phyloP scores from a whole-genome alignment of 2,113 vertebrate genomes.

The Mesembrinibis cayennensis region DNA sequence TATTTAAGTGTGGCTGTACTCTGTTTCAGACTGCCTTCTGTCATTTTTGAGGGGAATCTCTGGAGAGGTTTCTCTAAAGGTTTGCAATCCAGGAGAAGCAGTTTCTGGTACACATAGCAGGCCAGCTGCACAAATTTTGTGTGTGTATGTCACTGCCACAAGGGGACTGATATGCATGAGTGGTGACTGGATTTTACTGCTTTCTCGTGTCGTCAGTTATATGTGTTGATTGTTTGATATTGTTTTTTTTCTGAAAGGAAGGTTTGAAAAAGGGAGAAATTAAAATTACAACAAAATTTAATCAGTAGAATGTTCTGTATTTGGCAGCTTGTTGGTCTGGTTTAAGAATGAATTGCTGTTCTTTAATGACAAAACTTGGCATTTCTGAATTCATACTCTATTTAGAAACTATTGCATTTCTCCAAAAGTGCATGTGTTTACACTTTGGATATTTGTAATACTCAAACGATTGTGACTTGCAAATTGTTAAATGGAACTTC shows the following conservation, averaged over 20 bases:
- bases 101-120: not conserved
- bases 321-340: not conserved
- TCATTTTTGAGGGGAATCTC: not conserved
- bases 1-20: not conserved
- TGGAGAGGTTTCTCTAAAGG: not conserved
- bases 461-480: not conserved
- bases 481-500: not conserved
- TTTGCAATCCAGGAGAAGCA: not conserved
- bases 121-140: not conserved
- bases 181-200: not conserved
- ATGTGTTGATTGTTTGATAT: not conserved
- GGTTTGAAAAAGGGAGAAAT: not conserved
- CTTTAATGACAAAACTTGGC: not conserved
- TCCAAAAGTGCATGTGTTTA: not conserved
- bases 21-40: not conserved
- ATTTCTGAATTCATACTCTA: not conserved
- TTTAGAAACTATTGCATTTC: not conserved
- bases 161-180: not conserved
- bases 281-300: not conserved
- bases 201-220: not conserved
- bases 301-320: not conserved
- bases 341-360: not conserved
- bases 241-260: not conserved
- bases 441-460: not conserved
- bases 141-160: not conserved